Evolutionary conservation across 1,140 invertebrate species (phyloP).

Genomic region (Gonioctena quinquepunctata): DNA sequence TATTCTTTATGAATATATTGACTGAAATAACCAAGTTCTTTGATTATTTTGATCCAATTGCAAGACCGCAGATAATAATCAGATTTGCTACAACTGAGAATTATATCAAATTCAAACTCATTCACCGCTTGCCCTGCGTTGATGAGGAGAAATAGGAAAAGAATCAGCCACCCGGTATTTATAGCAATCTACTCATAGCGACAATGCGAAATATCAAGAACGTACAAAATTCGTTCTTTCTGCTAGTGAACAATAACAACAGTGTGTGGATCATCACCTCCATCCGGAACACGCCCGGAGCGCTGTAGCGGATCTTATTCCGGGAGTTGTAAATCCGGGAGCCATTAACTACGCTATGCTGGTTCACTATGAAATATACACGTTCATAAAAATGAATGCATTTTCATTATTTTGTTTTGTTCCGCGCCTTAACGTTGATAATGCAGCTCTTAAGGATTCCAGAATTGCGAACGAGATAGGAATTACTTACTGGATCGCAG

Average conservation of each 20-base stretch:
- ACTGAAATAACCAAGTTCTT: no score
- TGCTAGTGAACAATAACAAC: constrained; percentile 24
- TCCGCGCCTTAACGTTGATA: constrained; percentile 17
- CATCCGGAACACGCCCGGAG: constrained; percentile 20
- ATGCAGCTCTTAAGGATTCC: constrained; percentile 15
- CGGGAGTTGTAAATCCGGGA: constrained; percentile 21
- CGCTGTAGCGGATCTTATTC: constrained; percentile 25
- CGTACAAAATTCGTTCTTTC: constrained; percentile 11
- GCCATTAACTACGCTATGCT: constrained; percentile 24
- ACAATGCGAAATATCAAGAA: constrained; percentile 27
- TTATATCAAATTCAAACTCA: no score
- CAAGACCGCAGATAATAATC: no score
- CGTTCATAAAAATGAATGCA: constrained; percentile 42
- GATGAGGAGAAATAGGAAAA: neutral
- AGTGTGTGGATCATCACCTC: constrained; percentile 36
- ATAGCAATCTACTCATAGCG: constrained; percentile 23
- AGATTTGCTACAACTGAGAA: no score
- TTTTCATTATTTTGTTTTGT: constrained; percentile 44
- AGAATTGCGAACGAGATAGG: neutral
- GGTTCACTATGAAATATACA: constrained; percentile 29
- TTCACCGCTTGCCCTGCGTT: no score
- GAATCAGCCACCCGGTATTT: neutral
- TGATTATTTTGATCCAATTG: no score
- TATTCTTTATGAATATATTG: no score
- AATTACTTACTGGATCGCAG: no score